These are phyloP conservation scores for Styela plicata DNA, from an alignment of 23 tunicate species.

Conservation along the genomic window DNA sequence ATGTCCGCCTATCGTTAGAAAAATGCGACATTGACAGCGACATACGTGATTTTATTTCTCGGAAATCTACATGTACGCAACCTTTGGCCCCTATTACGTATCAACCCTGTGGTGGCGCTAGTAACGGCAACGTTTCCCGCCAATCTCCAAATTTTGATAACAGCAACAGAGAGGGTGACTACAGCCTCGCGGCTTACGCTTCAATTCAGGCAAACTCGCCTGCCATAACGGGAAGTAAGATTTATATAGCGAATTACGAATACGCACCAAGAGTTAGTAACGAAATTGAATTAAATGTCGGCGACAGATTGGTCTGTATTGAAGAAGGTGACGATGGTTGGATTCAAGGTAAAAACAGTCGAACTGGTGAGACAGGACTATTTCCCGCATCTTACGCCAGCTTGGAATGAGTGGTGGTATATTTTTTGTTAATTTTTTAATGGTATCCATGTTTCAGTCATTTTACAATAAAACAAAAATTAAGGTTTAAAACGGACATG, in stretches of 20 bases:
- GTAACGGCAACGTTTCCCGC: not conserved
- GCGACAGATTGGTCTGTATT: constrained; percentile 4
- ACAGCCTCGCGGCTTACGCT: not conserved
- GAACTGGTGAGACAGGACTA: constrained; percentile 11
- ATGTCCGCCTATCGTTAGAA: constrained; percentile 49
- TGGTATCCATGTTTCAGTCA: too few relatives aligned
- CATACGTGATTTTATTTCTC: constrained; percentile 45
- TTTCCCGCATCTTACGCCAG: constrained; percentile 28
- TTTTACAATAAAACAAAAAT: too few relatives aligned
- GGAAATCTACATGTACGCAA: constrained; percentile 38
- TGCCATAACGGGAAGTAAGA: not conserved
- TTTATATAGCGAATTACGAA: not conserved
- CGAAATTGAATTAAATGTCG: constrained; percentile 4
- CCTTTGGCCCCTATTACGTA: constrained; percentile 54
- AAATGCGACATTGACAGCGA: constrained; percentile 54
- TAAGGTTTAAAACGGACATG: too few relatives aligned
- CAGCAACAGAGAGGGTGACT: not conserved
- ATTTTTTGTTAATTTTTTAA: too few relatives aligned
- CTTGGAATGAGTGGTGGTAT: too few relatives aligned
- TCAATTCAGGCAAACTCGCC: not conserved
- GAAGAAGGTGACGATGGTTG: constrained; percentile 5
- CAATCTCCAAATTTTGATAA: not conserved
- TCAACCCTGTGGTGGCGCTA: constrained; percentile 36
- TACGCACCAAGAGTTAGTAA: not conserved
- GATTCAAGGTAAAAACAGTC: not conserved